Conservation (phyloP, 2,797 vertebrate species). For the Falco cherrug region DNA sequence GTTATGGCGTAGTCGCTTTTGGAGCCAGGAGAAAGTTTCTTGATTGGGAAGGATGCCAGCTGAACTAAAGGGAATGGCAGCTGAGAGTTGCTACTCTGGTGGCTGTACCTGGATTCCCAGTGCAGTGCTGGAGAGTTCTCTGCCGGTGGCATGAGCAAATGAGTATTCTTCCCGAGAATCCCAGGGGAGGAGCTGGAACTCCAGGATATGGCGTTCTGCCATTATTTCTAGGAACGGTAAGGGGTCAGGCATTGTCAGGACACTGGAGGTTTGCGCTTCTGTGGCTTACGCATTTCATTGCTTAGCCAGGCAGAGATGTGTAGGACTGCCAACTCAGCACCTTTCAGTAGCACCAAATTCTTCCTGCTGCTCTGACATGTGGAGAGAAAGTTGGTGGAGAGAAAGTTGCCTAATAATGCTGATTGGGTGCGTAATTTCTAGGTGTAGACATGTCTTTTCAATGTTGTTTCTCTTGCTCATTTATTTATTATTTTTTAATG, state of each 20-base stretch:
- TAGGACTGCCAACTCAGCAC: background rate
- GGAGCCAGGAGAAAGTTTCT: background rate
- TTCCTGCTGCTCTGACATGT: background rate
- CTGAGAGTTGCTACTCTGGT: background rate
- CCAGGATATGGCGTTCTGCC: background rate
- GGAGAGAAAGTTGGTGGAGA: background rate
- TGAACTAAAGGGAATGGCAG: background rate
- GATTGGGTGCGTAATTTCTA: background rate
- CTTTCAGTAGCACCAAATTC: background rate
- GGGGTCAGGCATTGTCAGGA: background rate
- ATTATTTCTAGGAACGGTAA: background rate
- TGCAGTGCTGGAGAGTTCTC: background rate
- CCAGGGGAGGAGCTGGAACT: background rate
- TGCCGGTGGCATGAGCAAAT: background rate
- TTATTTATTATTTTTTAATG: background rate
- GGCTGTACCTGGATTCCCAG: background rate
- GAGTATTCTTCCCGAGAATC: background rate
- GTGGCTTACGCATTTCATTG: fast-evolving
- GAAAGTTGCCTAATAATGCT: background rate
- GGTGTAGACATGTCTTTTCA: conserved; percentile 10
- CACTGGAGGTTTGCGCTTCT: background rate
- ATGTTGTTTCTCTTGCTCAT: background rate
- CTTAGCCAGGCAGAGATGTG: background rate
- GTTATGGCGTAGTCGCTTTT: background rate
- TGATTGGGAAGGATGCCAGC: background rate